Evolutionary conservation across 2,888 invertebrate species (phyloP).

Genomic region (Hemithea aestivaria): DNA sequence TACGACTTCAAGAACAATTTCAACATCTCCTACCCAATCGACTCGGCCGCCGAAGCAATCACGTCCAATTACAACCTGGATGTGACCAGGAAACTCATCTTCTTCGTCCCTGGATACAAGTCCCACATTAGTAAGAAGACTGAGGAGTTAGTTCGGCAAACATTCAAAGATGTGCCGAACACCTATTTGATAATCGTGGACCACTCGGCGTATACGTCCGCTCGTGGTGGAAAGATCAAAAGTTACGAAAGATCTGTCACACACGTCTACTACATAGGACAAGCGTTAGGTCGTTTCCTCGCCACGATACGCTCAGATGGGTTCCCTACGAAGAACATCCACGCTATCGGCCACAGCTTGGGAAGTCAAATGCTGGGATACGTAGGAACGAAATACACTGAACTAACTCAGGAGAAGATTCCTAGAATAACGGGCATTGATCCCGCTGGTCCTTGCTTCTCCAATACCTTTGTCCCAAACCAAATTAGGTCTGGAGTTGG

Average conservation of each 20-base stretch:
- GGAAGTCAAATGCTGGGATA: slow-evolving; percentile 64
- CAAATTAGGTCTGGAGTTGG: slow-evolving; percentile 77
- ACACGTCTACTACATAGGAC: slow-evolving; percentile 55
- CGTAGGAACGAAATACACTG: slow-evolving; percentile 47
- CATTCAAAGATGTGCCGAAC: slow-evolving; percentile 56
- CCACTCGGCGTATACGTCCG: slow-evolving; percentile 62
- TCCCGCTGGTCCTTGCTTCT: slow-evolving; percentile 71
- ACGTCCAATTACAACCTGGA: slow-evolving; percentile 54
- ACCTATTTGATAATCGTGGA: slow-evolving; percentile 63
- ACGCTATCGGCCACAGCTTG: slow-evolving; percentile 64
- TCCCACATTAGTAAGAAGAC: slow-evolving; percentile 59
- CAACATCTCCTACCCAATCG: slow-evolving; percentile 51
- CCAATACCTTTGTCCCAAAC: slow-evolving; percentile 57
- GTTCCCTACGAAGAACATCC: slow-evolving; percentile 56
- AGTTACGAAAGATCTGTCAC: slow-evolving; percentile 65
- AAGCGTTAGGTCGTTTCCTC: slow-evolving; percentile 52
- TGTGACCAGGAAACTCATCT: slow-evolving; percentile 50
- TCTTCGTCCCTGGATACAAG: slow-evolving; percentile 70
- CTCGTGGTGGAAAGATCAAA: slow-evolving; percentile 48
- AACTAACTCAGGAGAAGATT: slow-evolving; percentile 53
- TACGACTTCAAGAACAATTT: slow-evolving; percentile 68
- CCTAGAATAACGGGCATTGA: slow-evolving; percentile 63
- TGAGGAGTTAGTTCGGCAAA: slow-evolving; percentile 55
- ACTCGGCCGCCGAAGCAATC: slow-evolving; percentile 48
- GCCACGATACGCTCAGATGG: slow-evolving; percentile 47